Evolutionary conservation across 2,113 vertebrate species (phyloP).

Genomic region (Triplophysa siluroides): DNA sequence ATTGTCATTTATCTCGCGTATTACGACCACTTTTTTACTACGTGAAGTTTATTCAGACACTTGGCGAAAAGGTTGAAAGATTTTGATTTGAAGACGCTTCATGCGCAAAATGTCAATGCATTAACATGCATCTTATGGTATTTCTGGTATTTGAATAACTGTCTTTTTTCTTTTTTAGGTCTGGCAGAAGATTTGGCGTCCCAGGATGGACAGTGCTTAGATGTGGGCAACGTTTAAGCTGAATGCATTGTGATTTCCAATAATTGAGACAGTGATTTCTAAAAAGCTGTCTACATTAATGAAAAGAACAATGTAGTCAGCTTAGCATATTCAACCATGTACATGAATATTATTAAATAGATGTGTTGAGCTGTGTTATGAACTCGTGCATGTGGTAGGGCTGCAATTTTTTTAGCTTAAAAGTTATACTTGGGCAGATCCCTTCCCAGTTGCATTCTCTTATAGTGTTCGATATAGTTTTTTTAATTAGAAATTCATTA

Average conservation of each 20-base stretch:
- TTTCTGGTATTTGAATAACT: too few relatives aligned
- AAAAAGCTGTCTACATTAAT: constrained; percentile 99
- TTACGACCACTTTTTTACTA: too few relatives aligned
- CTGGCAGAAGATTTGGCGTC: constrained; percentile 73
- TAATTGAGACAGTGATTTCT: constrained; percentile 99
- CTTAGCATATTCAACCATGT: constrained; percentile 93
- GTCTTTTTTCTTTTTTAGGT: constrained; percentile 66
- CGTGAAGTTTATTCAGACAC: too few relatives aligned
- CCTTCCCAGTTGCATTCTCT: neutral
- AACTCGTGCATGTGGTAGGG: constrained; percentile 80
- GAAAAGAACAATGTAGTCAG: constrained; percentile 99
- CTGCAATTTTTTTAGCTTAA: constrained; percentile 62
- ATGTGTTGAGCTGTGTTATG: constrained; percentile 51
- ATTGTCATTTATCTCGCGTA: neutral
- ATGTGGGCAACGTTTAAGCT: constrained; percentile 89
- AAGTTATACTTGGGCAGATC: neutral
- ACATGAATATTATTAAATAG: constrained; percentile 59
- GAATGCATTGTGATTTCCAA: constrained; percentile 99
- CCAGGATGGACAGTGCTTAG: constrained; percentile 84
- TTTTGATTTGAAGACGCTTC: too few relatives aligned
- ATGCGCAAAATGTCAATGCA: too few relatives aligned
- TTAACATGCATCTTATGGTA: too few relatives aligned
- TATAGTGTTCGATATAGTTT: constrained; percentile 34
- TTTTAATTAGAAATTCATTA: constrained; percentile 67
- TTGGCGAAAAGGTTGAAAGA: too few relatives aligned